Evolutionary conservation across 1,140 invertebrate species (phyloP).

Genomic region (Caenorhabditis tropicalis): DNA sequence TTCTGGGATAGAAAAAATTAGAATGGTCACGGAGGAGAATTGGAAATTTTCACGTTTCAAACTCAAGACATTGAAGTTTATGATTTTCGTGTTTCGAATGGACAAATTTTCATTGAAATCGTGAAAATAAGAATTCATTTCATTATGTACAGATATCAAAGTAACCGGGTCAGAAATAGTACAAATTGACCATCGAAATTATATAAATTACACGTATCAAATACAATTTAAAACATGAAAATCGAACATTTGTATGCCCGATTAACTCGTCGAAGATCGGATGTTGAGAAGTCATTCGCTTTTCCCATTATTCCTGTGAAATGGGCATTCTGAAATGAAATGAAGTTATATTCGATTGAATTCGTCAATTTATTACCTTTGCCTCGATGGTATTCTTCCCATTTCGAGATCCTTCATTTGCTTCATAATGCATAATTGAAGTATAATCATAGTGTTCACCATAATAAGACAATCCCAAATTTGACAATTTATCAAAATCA

Average conservation of each 20-base stretch:
- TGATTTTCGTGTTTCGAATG: too few relatives aligned
- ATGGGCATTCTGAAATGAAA: background rate
- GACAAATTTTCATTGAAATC: too few relatives aligned
- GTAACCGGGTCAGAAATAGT: background rate
- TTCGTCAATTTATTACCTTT: constrained; percentile 46
- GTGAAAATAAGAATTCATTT: too few relatives aligned
- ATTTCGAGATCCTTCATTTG: constrained; percentile 66
- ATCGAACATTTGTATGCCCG: constrained; percentile 65
- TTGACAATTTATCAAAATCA: constrained; percentile 69
- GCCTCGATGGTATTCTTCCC: constrained; percentile 71
- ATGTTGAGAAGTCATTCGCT: constrained; percentile 68
- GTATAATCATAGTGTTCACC: constrained; percentile 71
- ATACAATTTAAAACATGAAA: background rate
- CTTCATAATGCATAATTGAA: constrained; percentile 64
- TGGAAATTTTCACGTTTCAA: too few relatives aligned
- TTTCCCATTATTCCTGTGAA: constrained; percentile 70
- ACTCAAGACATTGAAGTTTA: too few relatives aligned
- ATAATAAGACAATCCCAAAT: constrained; percentile 68
- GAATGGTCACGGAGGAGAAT: too few relatives aligned
- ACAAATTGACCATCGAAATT: background rate
- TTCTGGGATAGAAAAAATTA: too few relatives aligned
- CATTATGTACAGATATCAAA: background rate
- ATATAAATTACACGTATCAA: background rate
- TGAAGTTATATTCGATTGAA: background rate
- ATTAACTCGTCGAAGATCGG: constrained; percentile 69